phyloP scores from a whole-genome alignment of 2,113 vertebrate genomes.

The Sorex fumeus region DNA sequence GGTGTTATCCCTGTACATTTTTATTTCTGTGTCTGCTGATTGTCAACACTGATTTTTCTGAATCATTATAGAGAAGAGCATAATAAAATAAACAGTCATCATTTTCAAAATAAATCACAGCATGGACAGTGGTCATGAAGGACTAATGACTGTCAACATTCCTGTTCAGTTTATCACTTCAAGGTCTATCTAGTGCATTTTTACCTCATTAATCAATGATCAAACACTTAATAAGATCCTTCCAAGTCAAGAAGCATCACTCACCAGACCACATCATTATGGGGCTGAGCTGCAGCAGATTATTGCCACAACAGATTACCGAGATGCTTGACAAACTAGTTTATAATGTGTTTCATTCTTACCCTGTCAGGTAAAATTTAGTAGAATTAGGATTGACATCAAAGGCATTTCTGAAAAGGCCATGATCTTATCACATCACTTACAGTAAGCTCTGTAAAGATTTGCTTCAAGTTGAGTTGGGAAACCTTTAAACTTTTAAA shows the following conservation, averaged over 20 bases:
- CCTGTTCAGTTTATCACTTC: conserved; percentile 68
- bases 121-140: not conserved
- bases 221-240: conserved; percentile 63
- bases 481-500: conserved; percentile 68
- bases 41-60: conserved; percentile 62
- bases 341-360: conserved; percentile 78
- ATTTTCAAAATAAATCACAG: conserved; percentile 65
- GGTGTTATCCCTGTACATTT: not conserved
- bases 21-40: conserved; percentile 57
- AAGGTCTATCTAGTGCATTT: conserved; percentile 61
- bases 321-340: conserved; percentile 75
- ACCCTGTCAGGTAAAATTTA: conserved; percentile 77
- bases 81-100: conserved; percentile 64
- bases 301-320: conserved; percentile 81
- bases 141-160: conserved; percentile 58
- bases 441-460: conserved; percentile 68
- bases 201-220: conserved; percentile 74
- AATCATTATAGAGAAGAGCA: conserved; percentile 29
- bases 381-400: conserved; percentile 70
- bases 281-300: conserved; percentile 75
- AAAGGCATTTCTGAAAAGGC: conserved; percentile 79
- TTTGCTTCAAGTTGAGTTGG: conserved; percentile 44
- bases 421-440: conserved; percentile 77
- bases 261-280: conserved; percentile 54
- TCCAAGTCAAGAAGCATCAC: conserved; percentile 53